Conservation (phyloP, 2,113 vertebrate genomes). For the Chloroceryle aenea region DNA sequence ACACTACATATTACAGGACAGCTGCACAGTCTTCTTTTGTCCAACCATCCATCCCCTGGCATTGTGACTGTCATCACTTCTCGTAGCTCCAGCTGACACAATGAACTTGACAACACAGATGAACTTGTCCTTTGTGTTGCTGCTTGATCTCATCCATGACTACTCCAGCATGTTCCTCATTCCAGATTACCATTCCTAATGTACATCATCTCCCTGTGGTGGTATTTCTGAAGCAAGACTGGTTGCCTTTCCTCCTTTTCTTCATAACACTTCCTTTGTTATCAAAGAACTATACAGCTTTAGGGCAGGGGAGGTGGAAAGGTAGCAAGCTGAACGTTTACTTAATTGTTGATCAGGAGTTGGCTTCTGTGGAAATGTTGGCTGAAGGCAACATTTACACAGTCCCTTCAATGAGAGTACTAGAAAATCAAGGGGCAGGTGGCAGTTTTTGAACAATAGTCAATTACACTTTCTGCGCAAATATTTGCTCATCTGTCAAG, state of each 20-base stretch:
- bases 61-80: slow-evolving; percentile 37
- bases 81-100: slow-evolving; percentile 5
- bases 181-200: rapidly evolving
- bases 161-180: not conserved
- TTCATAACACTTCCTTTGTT: not conserved
- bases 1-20: slow-evolving; percentile 23
- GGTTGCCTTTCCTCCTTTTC: not conserved
- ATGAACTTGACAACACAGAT: not conserved
- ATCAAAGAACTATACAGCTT: not conserved
- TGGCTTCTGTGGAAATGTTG: slow-evolving; percentile 2
- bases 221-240: not conserved
- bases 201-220: rapidly evolving
- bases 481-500: slow-evolving; percentile 33
- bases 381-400: not conserved
- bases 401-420: not conserved
- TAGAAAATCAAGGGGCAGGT: slow-evolving; percentile 49
- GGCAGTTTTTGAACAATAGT: slow-evolving; percentile 37
- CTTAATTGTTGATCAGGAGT: slow-evolving; percentile 6
- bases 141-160: not conserved
- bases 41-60: not conserved
- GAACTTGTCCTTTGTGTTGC: not conserved
- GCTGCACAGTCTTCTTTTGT: slow-evolving; percentile 54
- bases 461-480: slow-evolving; percentile 39
- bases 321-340: slow-evolving; percentile 32
- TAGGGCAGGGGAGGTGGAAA: not conserved